Base-by-base conservation (phyloP, 2,888 invertebrate species). In the Drosophila affinis region DNA sequence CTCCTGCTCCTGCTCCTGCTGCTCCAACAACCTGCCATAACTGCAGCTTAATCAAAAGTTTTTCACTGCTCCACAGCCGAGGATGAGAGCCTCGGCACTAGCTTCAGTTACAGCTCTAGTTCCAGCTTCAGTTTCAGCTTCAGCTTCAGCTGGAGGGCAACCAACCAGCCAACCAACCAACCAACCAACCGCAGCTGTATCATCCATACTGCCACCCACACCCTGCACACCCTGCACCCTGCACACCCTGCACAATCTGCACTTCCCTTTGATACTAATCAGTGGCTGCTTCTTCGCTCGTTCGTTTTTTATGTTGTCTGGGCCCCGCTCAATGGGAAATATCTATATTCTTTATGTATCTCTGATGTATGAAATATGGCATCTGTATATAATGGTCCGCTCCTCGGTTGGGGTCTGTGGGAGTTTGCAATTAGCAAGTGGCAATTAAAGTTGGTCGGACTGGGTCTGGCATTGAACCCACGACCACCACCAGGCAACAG, bases 31-130 rank as follows among this genome's bases (percentile, higher is more conserved):
- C 83, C 84, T 86, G 81, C 79, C 83, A 90, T 89, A 90, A 89
- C 89, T 88, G 89, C 84, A 86, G 89, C 89, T 89, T 91, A 91
- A 91, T 91, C 90, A 91, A 91, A 91, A 91, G 89, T 91, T 91
- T 91, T 89, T 74, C 79, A 75, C 78, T 77, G 75, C 39, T n/a
- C 7, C 39, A 39, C 7, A 34, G 55, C 51, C 34, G 14, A 49
- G 49, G 24, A 9, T 14, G 9, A n/a, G 39, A 39, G 39, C 56
- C 46, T 57, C 64, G 48, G 63, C 58, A 47, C 29, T 46, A 27
- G 67, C 49, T 21, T 49, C 64, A 52, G 63, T 59, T 55, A 39
- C 54, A 45, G 67, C 49, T n/a, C 9, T 32, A 47, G 53, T 45
- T 59, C 18, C 24, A 46, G 59, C 52, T 18, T 39, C 72, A 68